Evolutionary conservation across 2,888 invertebrate species (phyloP).

Genomic region (Drosophila rellima): DNA sequence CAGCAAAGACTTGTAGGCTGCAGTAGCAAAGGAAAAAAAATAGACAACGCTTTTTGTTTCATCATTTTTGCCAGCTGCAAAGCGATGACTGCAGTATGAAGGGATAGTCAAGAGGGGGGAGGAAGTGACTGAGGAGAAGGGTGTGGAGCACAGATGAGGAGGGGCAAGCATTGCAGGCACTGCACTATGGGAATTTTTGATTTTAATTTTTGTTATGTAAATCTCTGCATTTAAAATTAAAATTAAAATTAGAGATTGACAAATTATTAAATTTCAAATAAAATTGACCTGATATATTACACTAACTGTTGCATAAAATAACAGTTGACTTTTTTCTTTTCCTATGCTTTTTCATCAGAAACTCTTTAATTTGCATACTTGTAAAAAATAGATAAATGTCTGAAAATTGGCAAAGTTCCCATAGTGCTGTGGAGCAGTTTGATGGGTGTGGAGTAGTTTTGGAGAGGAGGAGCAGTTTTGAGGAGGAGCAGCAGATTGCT

Average conservation of each 20-base stretch:
- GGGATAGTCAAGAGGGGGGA: neutral
- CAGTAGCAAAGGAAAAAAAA: constrained; percentile 30
- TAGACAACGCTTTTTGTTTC: constrained; percentile 54
- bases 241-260: too few relatives aligned
- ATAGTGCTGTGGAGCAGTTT: neutral
- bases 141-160: neutral
- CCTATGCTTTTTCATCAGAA: neutral
- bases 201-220: too few relatives aligned
- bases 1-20: constrained; percentile 21
- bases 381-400: neutral
- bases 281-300: too few relatives aligned
- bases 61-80: constrained; percentile 6
- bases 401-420: neutral
- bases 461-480: neutral
- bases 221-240: too few relatives aligned
- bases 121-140: neutral
- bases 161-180: neutral
- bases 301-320: neutral
- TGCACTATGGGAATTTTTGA: neutral
- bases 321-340: neutral
- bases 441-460: neutral
- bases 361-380: neutral
- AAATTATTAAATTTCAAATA: too few relatives aligned
- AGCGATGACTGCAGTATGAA: neutral
- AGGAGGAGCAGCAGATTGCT: neutral